Percentiles rank a stretch among this genome's conserved stretches.
Evolutionary conservation across 35 echinoderm and acorn worm species (phyloP).

Genomic region (Ptychodera flava): DNA sequence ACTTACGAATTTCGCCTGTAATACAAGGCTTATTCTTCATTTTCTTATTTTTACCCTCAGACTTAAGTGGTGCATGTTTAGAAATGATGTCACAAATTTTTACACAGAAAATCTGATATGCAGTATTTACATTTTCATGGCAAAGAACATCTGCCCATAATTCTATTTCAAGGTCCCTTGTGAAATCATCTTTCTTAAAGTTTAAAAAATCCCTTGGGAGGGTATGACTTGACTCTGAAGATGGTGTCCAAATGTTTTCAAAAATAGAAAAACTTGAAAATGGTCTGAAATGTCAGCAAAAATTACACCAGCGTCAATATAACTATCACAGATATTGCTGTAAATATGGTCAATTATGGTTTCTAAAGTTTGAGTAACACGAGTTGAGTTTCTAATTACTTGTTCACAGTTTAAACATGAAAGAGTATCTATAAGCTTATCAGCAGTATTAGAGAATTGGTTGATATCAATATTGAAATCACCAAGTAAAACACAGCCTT

Average conservation of each 20-base stretch:
- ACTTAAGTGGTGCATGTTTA: background rate
- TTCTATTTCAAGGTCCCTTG: background rate
- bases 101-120: background rate
- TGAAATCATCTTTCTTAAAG: background rate
- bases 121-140: background rate
- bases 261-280: background rate
- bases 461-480: too few relatives aligned
- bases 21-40: background rate
- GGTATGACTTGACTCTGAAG: background rate
- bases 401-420: background rate
- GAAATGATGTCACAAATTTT: background rate
- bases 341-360: background rate
- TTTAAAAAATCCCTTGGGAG: too few relatives aligned
- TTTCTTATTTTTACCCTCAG: background rate
- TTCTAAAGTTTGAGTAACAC: background rate
- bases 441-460: background rate
- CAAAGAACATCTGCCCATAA: background rate
- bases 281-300: background rate
- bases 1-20: background rate
- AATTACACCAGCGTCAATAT: background rate
- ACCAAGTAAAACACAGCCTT: too few relatives aligned
- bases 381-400: background rate
- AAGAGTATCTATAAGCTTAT: background rate
- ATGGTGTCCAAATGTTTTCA: background rate
- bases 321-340: background rate